Evolutionary conservation across 2,888 invertebrate species (phyloP).

Genomic region (Busseola fusca): DNA sequence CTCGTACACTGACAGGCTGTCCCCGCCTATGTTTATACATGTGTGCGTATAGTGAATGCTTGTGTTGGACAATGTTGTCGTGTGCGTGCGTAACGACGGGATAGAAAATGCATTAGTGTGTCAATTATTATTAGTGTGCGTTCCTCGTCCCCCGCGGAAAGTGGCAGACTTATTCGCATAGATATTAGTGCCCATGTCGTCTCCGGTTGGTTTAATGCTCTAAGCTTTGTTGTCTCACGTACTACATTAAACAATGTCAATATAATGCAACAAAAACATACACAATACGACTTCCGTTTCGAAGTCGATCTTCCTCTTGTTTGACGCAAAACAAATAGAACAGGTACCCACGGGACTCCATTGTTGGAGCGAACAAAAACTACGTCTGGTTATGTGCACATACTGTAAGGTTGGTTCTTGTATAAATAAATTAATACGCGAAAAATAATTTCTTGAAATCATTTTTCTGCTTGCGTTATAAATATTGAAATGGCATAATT

Average conservation of each 20-base stretch:
- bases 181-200: too few relatives aligned
- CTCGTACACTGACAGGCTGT: too few relatives aligned
- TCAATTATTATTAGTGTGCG: too few relatives aligned
- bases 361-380: conserved; percentile 68
- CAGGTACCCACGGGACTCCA: conserved; percentile 63
- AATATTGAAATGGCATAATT: conserved; percentile 6
- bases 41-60: too few relatives aligned
- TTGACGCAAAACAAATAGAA: conserved; percentile 69
- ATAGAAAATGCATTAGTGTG: too few relatives aligned
- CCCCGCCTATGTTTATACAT: too few relatives aligned
- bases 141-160: too few relatives aligned
- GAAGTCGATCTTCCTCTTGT: conserved; percentile 67
- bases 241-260: conserved; percentile 63
- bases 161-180: too few relatives aligned
- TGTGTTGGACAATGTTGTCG: too few relatives aligned
- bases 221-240: conserved; percentile 46
- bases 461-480: not conserved
- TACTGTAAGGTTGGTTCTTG: conserved; percentile 17
- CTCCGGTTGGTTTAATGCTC: too few relatives aligned
- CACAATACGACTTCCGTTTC: conserved; percentile 72
- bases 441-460: not conserved
- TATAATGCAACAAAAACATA: conserved; percentile 66
- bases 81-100: too few relatives aligned
- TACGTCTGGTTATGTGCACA: conserved; percentile 29
- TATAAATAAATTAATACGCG: conserved; percentile 28